A percentile compares a stretch with the other conserved stretches of the same genome.
These are phyloP conservation scores for Spea hammondii DNA, from an alignment of 2,797 vertebrate species.

Conservation along the genomic window DNA sequence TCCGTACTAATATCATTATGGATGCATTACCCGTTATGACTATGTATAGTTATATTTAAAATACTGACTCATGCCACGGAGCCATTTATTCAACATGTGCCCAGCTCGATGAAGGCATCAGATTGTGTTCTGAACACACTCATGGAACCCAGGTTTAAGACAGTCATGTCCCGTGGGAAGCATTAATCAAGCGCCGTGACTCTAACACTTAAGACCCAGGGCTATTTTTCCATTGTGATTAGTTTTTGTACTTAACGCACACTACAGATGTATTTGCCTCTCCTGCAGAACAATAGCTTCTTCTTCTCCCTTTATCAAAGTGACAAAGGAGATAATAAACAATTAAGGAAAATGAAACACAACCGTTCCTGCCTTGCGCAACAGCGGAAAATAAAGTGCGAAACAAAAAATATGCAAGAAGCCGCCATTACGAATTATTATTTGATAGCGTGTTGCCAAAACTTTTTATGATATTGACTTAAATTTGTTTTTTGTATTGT, in stretches of 20 bases:
- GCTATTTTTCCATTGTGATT: slow-evolving; percentile 76
- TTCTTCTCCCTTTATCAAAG: slow-evolving; percentile 69
- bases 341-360: slow-evolving; percentile 40
- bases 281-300: slow-evolving; percentile 79
- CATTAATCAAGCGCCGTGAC: slow-evolving; percentile 80
- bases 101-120: slow-evolving; percentile 81
- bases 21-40: too few relatives aligned
- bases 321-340: slow-evolving; percentile 59
- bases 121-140: slow-evolving; percentile 89
- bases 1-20: too few relatives aligned
- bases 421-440: not conserved
- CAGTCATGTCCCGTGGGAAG: slow-evolving; percentile 83
- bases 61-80: not conserved
- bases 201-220: slow-evolving; percentile 74
- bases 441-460: too few relatives aligned
- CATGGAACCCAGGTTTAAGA: slow-evolving; percentile 66
- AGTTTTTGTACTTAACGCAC: slow-evolving; percentile 80
- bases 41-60: not conserved
- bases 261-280: slow-evolving; percentile 71
- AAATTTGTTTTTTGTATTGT: too few relatives aligned
- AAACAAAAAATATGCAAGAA: slow-evolving; percentile 15
- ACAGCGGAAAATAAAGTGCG: slow-evolving; percentile 14
- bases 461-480: too few relatives aligned
- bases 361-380: slow-evolving; percentile 15
- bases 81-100: slow-evolving; percentile 81